These are phyloP conservation scores for Clivina fossor DNA, from an alignment of 2,888 invertebrate genomes.

Conservation along the genomic window DNA sequence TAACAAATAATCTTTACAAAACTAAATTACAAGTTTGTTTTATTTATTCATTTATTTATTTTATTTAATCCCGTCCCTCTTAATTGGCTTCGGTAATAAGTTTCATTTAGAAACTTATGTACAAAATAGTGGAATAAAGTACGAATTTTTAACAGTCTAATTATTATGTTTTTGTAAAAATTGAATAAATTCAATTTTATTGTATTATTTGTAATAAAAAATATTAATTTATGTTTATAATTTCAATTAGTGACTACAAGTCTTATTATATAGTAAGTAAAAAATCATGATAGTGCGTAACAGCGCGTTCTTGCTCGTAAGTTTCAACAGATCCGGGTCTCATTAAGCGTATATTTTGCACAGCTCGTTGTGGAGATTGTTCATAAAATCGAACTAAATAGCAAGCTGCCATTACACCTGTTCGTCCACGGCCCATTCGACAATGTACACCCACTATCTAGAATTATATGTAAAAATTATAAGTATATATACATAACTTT, in stretches of 20 bases:
- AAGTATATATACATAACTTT: too few species aligned
- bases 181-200: not conserved
- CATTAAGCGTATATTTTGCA: slow-evolving; percentile 60
- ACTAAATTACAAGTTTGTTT: too few species aligned
- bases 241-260: not conserved
- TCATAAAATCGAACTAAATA: slow-evolving; percentile 66
- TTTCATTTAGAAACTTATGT: not conserved
- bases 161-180: not conserved
- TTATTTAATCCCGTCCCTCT: too few species aligned
- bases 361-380: slow-evolving; percentile 64
- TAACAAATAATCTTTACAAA: too few species aligned
- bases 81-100: too few species aligned
- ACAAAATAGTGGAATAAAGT: not conserved
- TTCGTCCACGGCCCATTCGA: slow-evolving; percentile 69
- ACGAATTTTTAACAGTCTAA: not conserved
- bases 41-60: too few species aligned
- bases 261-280: slow-evolving; percentile 50
- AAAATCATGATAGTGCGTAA: slow-evolving; percentile 61
- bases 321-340: slow-evolving; percentile 68
- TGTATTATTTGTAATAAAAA: not conserved
- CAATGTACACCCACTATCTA: slow-evolving; percentile 72
- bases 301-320: slow-evolving; percentile 62
- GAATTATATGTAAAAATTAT: too few species aligned
- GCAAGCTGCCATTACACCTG: slow-evolving; percentile 73
- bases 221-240: not conserved